Conservation (phyloP, 2,797 vertebrate genomes). For the Caiman crocodilus region DNA sequence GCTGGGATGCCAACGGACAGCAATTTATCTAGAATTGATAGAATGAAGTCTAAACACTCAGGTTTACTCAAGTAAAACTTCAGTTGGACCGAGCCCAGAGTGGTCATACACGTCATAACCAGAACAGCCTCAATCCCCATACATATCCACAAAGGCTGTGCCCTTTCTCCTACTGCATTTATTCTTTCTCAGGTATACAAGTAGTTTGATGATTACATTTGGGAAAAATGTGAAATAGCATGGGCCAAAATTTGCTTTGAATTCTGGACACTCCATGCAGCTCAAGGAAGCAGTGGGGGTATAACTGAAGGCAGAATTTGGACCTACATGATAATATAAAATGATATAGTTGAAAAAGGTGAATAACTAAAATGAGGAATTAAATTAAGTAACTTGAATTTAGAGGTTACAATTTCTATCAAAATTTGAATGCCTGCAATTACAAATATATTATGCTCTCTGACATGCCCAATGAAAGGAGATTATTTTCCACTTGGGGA, state of each 20-base stretch:
- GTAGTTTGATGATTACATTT: conserved; percentile 16
- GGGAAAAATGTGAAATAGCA: conserved; percentile 19
- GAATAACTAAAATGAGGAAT: conserved; percentile 57
- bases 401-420: conserved; percentile 48
- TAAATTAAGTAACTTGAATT: conserved; percentile 58
- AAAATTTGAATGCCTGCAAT: conserved; percentile 62
- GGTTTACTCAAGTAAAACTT: conserved; percentile 14
- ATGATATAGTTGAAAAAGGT: conserved; percentile 56
- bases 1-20: too few relatives aligned
- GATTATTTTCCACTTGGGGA: conserved; percentile 72
- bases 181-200: conserved; percentile 28
- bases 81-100: neutral
- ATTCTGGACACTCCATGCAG: conserved; percentile 1
- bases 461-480: conserved; percentile 65
- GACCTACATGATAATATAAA: conserved; percentile 35
- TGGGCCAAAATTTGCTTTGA: neutral
- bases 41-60: neutral
- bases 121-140: neutral
- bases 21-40: neutral
- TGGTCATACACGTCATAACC: neutral
- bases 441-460: conserved; percentile 54
- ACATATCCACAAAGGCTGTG: neutral
- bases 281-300: conserved; percentile 7
- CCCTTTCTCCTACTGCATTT: neutral
- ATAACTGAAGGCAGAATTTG: conserved; percentile 43